Percentiles rank a stretch among this genome's conserved stretches.
Conservation (phyloP, 2,797 vertebrate species). For the Sebastes nivosus region DNA sequence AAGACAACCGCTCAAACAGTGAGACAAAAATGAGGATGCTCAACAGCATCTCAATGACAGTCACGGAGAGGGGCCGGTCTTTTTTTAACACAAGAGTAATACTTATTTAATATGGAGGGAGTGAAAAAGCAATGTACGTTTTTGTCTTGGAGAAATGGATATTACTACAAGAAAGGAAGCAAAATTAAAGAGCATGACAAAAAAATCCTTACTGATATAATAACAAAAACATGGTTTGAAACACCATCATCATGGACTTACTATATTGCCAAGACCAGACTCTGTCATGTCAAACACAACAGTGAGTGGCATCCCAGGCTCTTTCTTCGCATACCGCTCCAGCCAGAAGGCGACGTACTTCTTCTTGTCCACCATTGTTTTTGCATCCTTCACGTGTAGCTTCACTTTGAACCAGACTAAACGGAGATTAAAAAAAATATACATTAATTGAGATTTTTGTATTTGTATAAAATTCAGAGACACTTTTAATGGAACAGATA, state of each 20-base stretch:
- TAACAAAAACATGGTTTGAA: neutral
- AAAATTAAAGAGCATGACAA: neutral
- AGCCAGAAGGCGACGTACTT: conserved; percentile 97
- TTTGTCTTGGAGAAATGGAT: neutral
- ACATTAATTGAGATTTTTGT: neutral
- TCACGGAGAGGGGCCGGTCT: neutral
- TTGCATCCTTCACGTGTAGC: conserved; percentile 90
- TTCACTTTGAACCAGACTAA: conserved; percentile 97
- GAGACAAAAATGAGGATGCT: conserved; percentile 25
- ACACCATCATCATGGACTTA: conserved; percentile 77
- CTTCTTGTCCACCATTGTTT: conserved; percentile 91
- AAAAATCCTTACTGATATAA: neutral
- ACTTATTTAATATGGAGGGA: neutral
- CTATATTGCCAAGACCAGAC: conserved; percentile 92
- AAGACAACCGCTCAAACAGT: conserved; percentile 46
- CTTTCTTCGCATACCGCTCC: conserved; percentile 92
- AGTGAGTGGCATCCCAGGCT: conserved; percentile 93
- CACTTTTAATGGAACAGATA: neutral
- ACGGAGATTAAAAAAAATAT: conserved; percentile 4
- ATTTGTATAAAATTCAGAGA: neutral
- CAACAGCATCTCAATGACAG: conserved; percentile 14
- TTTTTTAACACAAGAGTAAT: neutral
- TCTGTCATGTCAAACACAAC: conserved; percentile 97
- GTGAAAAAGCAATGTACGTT: neutral
- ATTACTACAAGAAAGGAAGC: neutral